Evolutionary conservation across 2,888 invertebrate species (phyloP).

Genomic region (Archips crataeganus): DNA sequence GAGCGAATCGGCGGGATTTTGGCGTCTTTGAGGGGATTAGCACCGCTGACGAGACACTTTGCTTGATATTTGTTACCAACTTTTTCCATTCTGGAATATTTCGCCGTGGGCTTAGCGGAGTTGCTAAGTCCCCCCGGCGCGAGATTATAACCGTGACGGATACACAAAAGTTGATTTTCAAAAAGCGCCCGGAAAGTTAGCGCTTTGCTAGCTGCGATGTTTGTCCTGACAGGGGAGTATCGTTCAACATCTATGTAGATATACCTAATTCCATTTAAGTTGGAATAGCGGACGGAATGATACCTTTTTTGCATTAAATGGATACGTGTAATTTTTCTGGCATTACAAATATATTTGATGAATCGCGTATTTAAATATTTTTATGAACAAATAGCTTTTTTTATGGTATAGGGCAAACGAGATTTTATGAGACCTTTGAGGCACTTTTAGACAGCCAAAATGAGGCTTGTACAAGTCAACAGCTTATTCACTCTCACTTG

Average conservation of each 20-base stretch:
- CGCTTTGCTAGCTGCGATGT: background rate
- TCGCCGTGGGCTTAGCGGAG: background rate
- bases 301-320: no score
- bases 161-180: conserved; percentile 5
- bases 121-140: background rate
- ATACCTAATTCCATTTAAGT: no score
- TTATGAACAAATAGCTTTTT: no score
- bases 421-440: no score
- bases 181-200: background rate
- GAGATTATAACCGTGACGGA: conserved; percentile 4
- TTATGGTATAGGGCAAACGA: no score
- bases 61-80: conserved; percentile 2
- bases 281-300: no score
- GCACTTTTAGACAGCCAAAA: no score
- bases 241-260: background rate
- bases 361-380: no score
- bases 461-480: no score
- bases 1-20: background rate
- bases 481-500: no score
- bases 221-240: background rate
- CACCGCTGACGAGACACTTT: background rate
- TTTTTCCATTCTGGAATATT: conserved; percentile 8
- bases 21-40: background rate
- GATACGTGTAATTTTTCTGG: no score
- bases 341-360: no score